Evolutionary conservation across 1,140 invertebrate genomes (phyloP).

Genomic region (Bombyx mori): DNA sequence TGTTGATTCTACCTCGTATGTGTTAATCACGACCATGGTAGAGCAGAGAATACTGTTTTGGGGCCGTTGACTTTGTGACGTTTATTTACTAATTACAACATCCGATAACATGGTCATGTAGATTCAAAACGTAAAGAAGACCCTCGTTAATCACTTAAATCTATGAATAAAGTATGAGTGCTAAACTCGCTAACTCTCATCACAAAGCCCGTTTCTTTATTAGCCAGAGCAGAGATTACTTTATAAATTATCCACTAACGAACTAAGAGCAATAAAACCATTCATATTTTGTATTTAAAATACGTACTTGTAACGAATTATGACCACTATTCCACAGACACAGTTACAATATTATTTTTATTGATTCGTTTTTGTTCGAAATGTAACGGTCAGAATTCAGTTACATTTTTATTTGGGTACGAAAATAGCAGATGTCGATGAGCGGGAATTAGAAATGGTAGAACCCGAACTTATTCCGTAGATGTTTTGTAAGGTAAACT

Average conservation of each 20-base stretch:
- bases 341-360: too few species aligned
- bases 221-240: slow-evolving; percentile 12
- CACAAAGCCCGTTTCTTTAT: slow-evolving; percentile 7
- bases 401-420: neutral
- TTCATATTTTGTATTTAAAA: slow-evolving; percentile 5
- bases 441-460: too few species aligned
- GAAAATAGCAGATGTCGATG: neutral
- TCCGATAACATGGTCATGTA: neutral
- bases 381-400: neutral
- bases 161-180: neutral
- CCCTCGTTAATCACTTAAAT: too few species aligned
- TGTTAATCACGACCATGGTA: too few species aligned
- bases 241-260: slow-evolving; percentile 18
- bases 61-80: too few species aligned
- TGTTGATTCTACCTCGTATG: too few species aligned
- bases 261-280: slow-evolving; percentile 9
- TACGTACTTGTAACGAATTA: too few species aligned
- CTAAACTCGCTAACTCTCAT: slow-evolving; percentile 7
- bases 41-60: too few species aligned
- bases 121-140: neutral
- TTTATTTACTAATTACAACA: too few species aligned
- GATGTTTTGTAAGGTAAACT: too few species aligned
- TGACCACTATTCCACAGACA: too few species aligned
- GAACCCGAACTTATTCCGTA: too few species aligned
- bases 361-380: neutral